A percentile compares a stretch with the other conserved stretches of the same genome.
phyloP scores from a whole-genome alignment of 2,797 vertebrate species.

The Pelochelys cantorii region DNA sequence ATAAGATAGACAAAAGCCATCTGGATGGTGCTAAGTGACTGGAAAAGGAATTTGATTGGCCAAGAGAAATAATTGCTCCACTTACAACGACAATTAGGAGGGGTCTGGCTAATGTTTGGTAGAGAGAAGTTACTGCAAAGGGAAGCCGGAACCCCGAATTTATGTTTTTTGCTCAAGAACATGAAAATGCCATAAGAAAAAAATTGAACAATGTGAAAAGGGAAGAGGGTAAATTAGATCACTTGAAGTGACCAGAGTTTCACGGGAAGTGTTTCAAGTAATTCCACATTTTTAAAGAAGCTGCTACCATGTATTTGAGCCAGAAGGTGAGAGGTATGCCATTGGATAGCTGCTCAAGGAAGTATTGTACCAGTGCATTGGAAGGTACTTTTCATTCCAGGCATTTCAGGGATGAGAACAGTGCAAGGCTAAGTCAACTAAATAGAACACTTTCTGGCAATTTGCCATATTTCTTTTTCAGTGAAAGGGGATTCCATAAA shows the following conservation, averaged over 20 bases:
- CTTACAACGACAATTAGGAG: not conserved
- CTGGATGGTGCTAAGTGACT: not conserved
- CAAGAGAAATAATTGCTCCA: not conserved
- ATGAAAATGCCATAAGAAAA: not conserved
- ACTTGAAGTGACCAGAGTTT: not conserved
- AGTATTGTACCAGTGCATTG: not conserved
- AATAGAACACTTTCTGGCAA: not conserved
- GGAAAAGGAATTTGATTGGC: not conserved
- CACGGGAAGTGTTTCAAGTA: not conserved
- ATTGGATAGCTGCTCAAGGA: not conserved
- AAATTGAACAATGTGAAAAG: not conserved
- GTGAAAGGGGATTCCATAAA: conserved; percentile 18
- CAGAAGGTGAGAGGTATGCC: not conserved
- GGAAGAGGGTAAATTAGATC: not conserved
- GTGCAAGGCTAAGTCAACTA: not conserved
- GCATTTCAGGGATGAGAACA: not conserved
- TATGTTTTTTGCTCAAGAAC: not conserved
- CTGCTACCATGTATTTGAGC: not conserved
- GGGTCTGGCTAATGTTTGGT: not conserved
- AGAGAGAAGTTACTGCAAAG: not conserved
- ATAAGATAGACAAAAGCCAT: not conserved
- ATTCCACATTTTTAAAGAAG: conserved; percentile 1
- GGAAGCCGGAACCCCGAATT: not conserved
- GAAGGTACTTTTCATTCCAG: not conserved
- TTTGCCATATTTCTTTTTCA: not conserved